phyloP scores from a whole-genome alignment of 2,888 invertebrate species.

The Dynastes tityus region DNA sequence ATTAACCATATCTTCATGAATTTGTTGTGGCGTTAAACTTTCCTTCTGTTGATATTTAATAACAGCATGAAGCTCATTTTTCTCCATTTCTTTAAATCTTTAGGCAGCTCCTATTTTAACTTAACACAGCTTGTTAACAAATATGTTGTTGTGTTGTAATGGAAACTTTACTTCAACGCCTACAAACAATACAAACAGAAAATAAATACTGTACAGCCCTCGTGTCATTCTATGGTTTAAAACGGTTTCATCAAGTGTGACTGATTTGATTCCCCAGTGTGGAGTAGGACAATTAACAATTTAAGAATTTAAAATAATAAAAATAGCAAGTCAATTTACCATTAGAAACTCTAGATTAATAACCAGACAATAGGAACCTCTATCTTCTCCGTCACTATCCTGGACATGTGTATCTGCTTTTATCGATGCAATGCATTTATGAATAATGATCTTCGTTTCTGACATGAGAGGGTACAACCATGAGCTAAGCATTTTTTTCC shows the following conservation, averaged over 20 bases:
- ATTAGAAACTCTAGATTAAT: constrained; percentile 63
- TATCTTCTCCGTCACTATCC: constrained; percentile 59
- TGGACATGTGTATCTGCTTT: constrained; percentile 62
- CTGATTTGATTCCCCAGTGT: background rate
- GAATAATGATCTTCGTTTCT: constrained; percentile 68
- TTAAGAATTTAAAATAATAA: constrained; percentile 45
- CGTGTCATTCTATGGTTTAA: constrained; percentile 40
- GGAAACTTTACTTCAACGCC: too few species aligned
- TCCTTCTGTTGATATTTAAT: too few species aligned
- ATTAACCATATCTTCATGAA: too few species aligned
- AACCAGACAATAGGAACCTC: constrained; percentile 68
- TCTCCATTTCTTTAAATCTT: too few species aligned
- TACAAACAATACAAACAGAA: too few species aligned
- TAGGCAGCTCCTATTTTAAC: too few species aligned
- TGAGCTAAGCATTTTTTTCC: constrained; percentile 68
- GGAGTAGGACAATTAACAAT: constrained; percentile 33
- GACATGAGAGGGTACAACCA: constrained; percentile 66
- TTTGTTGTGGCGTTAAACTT: too few species aligned
- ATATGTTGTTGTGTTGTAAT: too few species aligned
- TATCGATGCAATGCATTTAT: constrained; percentile 67
- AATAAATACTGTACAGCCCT: constrained; percentile 21
- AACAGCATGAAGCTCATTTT: too few species aligned
- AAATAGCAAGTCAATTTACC: constrained; percentile 57
- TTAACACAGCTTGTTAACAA: too few species aligned
- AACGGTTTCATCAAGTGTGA: constrained; percentile 34